Base-by-base conservation (phyloP, 92 coral and sea anemone genomes). In the Metridium senile region DNA sequence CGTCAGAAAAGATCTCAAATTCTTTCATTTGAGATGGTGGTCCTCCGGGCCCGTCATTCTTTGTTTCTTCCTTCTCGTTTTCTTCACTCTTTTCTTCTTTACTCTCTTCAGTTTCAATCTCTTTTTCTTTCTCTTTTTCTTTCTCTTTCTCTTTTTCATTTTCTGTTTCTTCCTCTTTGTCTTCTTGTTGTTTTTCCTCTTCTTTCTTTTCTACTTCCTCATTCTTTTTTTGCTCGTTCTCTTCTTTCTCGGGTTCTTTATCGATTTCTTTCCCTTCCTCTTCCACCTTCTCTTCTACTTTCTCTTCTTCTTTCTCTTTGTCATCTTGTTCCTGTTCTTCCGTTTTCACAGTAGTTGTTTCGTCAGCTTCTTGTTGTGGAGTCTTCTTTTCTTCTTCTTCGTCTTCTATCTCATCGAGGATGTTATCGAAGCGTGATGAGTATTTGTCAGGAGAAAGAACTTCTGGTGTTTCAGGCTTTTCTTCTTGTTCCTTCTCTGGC, bases 361-460 rank as follows among this genome's bases (percentile, higher is more conserved):
- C 74, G 26, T 82, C 51, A 7, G 51, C n/a, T n/a, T n/a, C n/a
- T n/a, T n/a, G n/a, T n/a, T n/a, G 16, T 7, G 51, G 9, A 45
- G 51, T 16, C 7, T 45, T 45, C 51, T 45, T 45, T 45, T 54
- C 23, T 3, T 6, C 9, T 11, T 20, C 85, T 58, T 13, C 77
- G n/a, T 88, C 97, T 52, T 87, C 97, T 61, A 81, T 88, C 64
- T 88, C 86, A 68, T 91, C 97, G 34, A 94, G 72, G 21, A 94
- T 93, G 34, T 88, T 89, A 77, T 94, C 98, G 28, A 94, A 82
- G 51, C 97, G 93, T 23, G 97, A 61, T 11, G 98, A 94, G 34
- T 94, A 94, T 58, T 91, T 94, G 79, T 94, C 98, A 18, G 74
- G 26, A 1, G 76, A 19, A 0, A 23, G 45, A 28, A 46, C 75